Base-by-base conservation (phyloP, 2,888 invertebrate genomes). In the Dromius quadrimaculatus region DNA sequence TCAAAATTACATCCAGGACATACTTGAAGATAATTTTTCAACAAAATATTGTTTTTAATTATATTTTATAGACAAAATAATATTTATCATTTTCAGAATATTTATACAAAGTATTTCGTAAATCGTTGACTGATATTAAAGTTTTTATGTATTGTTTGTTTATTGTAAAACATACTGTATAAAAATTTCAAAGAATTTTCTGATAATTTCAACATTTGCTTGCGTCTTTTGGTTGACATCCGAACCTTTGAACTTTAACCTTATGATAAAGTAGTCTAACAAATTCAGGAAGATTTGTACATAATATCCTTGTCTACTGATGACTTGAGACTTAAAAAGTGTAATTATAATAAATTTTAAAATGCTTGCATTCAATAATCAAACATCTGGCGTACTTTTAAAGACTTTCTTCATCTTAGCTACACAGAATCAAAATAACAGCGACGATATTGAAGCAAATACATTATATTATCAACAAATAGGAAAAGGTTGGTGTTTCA, bases 391-490 rank as follows among this genome's bases (percentile, higher is more conserved):
- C 17, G 2, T 72, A 23, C 20, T 72, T 11, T 54, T 72, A 38
- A 45, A 66, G 22, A 72, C 72, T 3, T 70, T 72, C 38, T 57
- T 72, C 32, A 59, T 64, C 8, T 43, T 72, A 15, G 57, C 68
- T n/a, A 71, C 65, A 23, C 72, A 72, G 15, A 57, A 66, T 50
- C 23, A 34, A 3, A 69, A 54, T 32, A 59, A 72, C 13, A 59
- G 23, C 9, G 20, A 70, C 8, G 19, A 57, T 8, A 47, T 62
- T 11, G 70, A 72, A 50, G 34, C 70, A 6, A 72, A 72, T 63
- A 66, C 70, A 1, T 61, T 71, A 13, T 83, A 83, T 74, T 81
- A 78, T 71, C 76, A 80, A 74, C 78, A 80, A 73, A 80, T 82
- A 65, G 82, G 81, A 54, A 79, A 80, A 79, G 80, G 83, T 83